phyloP scores from a whole-genome alignment of 2,888 invertebrate species.

The Leucophora obtusa region DNA sequence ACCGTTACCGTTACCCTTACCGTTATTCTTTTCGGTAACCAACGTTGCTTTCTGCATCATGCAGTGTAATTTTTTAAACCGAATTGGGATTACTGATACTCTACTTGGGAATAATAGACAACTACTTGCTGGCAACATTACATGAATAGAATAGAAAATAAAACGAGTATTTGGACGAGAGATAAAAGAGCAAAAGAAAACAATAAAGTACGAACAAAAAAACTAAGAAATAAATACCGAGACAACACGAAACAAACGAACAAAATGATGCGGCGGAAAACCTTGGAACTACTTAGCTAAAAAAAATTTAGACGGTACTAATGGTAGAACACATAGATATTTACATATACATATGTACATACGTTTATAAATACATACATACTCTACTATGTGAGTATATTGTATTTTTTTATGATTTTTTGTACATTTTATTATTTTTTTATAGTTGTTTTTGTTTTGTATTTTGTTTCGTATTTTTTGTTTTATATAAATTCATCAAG shows the following conservation, averaged over 20 bases:
- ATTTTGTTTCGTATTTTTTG: background rate
- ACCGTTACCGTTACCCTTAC: too few species aligned
- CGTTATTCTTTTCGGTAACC: too few species aligned
- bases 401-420: slow-evolving; percentile 14
- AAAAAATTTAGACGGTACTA: slow-evolving; percentile 36
- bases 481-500: slow-evolving; percentile 6
- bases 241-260: slow-evolving; percentile 39
- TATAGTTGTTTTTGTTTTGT: background rate
- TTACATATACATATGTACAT: slow-evolving; percentile 7
- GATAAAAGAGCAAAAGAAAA: slow-evolving; percentile 8
- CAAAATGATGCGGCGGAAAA: slow-evolving; percentile 52
- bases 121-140: slow-evolving; percentile 6
- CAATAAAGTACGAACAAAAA: slow-evolving; percentile 25
- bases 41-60: too few species aligned
- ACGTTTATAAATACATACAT: slow-evolving; percentile 26
- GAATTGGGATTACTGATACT: background rate
- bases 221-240: slow-evolving; percentile 15
- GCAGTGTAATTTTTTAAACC: background rate
- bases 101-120: background rate
- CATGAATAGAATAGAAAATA: background rate
- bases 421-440: background rate
- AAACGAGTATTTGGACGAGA: slow-evolving; percentile 1
- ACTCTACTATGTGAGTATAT: background rate
- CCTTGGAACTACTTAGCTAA: slow-evolving; percentile 54
- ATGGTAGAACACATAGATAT: slow-evolving; percentile 17